A percentile compares a stretch with the other conserved stretches of the same genome.
Conservation (phyloP, 2,797 vertebrate genomes). For the Manis crassicaudata region DNA sequence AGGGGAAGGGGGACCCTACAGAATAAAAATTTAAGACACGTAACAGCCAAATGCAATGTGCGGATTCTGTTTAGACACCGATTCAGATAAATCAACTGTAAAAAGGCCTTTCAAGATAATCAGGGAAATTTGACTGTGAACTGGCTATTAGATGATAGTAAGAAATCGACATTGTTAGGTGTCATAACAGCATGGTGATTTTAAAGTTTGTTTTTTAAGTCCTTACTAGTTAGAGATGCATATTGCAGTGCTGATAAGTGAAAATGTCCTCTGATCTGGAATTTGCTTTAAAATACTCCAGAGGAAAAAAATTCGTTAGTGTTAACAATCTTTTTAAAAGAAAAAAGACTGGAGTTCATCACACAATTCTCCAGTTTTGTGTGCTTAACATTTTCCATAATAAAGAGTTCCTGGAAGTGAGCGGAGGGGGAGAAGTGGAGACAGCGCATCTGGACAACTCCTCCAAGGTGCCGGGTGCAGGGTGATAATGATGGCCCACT, state of each 20-base stretch:
- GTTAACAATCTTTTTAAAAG: neutral
- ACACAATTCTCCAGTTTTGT: neutral
- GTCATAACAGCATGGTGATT: neutral
- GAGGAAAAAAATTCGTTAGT: no score
- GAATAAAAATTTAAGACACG: neutral
- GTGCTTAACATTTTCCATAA: neutral
- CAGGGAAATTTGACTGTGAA: neutral
- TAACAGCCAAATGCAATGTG: neutral
- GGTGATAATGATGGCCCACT: neutral
- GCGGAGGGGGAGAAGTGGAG: neutral
- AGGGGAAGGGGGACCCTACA: neutral
- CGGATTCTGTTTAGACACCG: neutral
- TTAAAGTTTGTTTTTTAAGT: neutral
- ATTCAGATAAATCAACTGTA: neutral
- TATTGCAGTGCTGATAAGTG: neutral
- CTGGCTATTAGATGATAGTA: no score
- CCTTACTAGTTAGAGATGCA: neutral
- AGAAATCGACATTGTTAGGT: neutral
- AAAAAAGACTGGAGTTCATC: neutral
- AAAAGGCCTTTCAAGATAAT: neutral
- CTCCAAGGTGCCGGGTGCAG: neutral
- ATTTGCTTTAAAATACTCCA: neutral
- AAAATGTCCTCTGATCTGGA: neutral
- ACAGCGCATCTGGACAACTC: no score
- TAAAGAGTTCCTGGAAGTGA: neutral